These are phyloP conservation scores for Hipposideros larvatus DNA, from an alignment of 2,797 vertebrate species.

Conservation along the genomic window DNA sequence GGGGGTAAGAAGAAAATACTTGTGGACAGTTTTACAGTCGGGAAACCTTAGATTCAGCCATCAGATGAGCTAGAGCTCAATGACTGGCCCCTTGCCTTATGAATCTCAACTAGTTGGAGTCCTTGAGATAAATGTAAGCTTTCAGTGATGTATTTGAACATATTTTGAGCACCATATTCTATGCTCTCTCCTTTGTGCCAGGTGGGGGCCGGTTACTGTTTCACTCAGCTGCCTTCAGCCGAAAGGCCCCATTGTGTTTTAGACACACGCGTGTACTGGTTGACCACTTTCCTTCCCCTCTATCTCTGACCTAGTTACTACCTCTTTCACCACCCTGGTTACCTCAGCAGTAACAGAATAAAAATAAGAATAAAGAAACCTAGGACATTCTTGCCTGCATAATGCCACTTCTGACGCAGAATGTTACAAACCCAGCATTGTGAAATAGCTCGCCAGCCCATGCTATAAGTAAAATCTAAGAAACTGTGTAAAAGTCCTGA, in stretches of 20 bases:
- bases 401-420: constrained; percentile 51
- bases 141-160: neutral
- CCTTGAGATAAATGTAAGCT: neutral
- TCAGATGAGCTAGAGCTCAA: neutral
- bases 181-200: neutral
- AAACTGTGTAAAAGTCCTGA: neutral
- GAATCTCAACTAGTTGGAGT: constrained; percentile 28
- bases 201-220: neutral
- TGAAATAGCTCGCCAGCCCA: constrained; percentile 57
- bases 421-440: constrained; percentile 26
- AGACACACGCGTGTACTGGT: neutral
- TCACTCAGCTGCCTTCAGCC: neutral
- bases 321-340: neutral
- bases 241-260: neutral
- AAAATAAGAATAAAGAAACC: constrained; percentile 63
- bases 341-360: constrained; percentile 59
- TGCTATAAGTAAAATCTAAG: constrained; percentile 58
- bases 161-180: neutral
- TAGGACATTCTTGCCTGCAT: constrained; percentile 10
- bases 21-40: neutral
- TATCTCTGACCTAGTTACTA: neutral
- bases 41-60: constrained; percentile 48
- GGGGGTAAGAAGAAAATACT: neutral
- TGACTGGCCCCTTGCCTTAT: neutral
- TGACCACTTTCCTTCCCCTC: constrained; percentile 2